A percentile compares a stretch with the other conserved stretches of the same genome.
These are phyloP conservation scores for Bufotes viridis DNA, from an alignment of 2,797 vertebrate genomes.

Conservation along the genomic window DNA sequence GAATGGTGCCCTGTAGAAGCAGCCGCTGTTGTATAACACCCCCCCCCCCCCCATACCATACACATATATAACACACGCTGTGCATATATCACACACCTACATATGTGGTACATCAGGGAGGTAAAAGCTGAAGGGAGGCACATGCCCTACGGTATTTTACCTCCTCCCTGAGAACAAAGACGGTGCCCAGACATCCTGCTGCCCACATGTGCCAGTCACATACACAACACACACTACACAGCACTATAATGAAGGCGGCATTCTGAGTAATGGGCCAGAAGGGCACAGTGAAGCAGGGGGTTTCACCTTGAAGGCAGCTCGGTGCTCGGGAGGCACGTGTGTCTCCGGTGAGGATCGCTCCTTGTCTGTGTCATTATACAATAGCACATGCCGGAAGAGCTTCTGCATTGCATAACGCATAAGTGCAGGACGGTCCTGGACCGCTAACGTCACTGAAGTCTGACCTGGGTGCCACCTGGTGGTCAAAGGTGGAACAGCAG, in stretches of 20 bases:
- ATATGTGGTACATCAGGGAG: too few relatives aligned
- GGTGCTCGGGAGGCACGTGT: not conserved
- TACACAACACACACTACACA: not conserved
- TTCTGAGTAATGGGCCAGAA: not conserved
- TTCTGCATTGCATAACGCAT: slow-evolving; percentile 51
- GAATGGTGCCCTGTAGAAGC: too few relatives aligned
- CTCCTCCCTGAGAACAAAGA: slow-evolving; percentile 16
- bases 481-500: not conserved
- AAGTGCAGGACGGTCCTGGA: not conserved
- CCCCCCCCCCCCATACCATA: too few relatives aligned
- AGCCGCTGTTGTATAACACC: too few relatives aligned
- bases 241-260: not conserved
- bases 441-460: not conserved
- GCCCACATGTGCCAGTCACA: not conserved
- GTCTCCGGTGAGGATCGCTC: slow-evolving; percentile 22
- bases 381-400: slow-evolving; percentile 43
- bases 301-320: slow-evolving; percentile 39
- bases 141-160: not conserved
- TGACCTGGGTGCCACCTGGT: not conserved
- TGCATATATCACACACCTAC: too few relatives aligned
- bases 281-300: not conserved
- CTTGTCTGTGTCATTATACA: slow-evolving; percentile 48
- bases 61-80: too few relatives aligned
- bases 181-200: not conserved
- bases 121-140: not conserved